Conservation (phyloP, 1,140 invertebrate genomes). For the Grapholita molesta region DNA sequence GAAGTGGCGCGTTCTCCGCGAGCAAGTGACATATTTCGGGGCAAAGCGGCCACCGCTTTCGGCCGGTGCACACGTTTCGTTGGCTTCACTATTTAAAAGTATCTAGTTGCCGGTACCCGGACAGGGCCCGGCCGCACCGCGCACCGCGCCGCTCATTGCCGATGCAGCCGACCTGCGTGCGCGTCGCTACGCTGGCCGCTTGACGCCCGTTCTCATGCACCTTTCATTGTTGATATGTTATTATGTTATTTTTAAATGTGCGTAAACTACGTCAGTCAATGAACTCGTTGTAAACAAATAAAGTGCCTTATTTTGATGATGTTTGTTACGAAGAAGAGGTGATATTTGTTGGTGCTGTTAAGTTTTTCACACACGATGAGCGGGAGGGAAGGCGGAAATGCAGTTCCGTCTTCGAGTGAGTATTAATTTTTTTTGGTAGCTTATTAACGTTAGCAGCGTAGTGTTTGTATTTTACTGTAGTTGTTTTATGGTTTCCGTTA, state of each 20-base stretch:
- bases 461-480: slow-evolving; percentile 23
- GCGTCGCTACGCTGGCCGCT: slow-evolving; percentile 60
- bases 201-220: slow-evolving; percentile 59
- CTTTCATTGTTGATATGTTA: slow-evolving; percentile 53
- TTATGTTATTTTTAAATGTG: slow-evolving; percentile 31
- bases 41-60: slow-evolving; percentile 67
- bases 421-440: slow-evolving; percentile 42
- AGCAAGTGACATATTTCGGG: slow-evolving; percentile 71
- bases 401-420: slow-evolving; percentile 74
- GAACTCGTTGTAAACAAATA: slow-evolving; percentile 41
- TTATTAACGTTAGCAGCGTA: slow-evolving; percentile 19
- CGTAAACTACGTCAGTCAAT: slow-evolving; percentile 39
- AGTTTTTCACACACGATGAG: slow-evolving; percentile 68
- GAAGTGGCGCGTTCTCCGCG: slow-evolving; percentile 28
- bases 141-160: slow-evolving; percentile 57
- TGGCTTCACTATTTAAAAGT: slow-evolving; percentile 76
- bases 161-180: slow-evolving; percentile 73
- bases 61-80: slow-evolving; percentile 70
- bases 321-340: slow-evolving; percentile 65
- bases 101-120: slow-evolving; percentile 70
- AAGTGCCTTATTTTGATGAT: slow-evolving; percentile 62
- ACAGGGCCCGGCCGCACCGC: slow-evolving; percentile 67
- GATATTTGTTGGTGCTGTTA: slow-evolving; percentile 67
- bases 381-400: slow-evolving; percentile 75
- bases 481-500: slow-evolving; percentile 17